Conservation (phyloP, 1,140 invertebrate species). For the Achatina immaculata region DNA sequence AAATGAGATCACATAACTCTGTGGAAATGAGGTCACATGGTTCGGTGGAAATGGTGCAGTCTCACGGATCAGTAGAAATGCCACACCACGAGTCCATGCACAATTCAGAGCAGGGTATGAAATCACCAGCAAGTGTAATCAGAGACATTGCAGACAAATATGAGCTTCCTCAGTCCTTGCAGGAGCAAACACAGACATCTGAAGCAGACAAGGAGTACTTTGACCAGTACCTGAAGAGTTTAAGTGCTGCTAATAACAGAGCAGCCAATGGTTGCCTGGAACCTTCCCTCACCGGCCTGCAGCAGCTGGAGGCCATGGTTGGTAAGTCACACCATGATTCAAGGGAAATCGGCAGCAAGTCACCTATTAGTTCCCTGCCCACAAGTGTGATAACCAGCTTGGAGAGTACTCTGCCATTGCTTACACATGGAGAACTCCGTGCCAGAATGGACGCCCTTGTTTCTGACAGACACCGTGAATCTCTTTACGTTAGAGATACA, state of each 20-base stretch:
- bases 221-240: slow-evolving; percentile 58
- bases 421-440: slow-evolving; percentile 30
- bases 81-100: slow-evolving; percentile 7
- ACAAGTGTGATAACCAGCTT: slow-evolving; percentile 46
- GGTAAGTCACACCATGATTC: slow-evolving; percentile 46
- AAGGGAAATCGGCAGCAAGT: slow-evolving; percentile 40
- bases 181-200: slow-evolving; percentile 41
- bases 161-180: slow-evolving; percentile 42
- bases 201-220: slow-evolving; percentile 64
- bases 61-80: slow-evolving; percentile 39
- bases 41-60: slow-evolving; percentile 35
- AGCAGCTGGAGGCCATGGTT: slow-evolving; percentile 45
- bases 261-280: slow-evolving; percentile 27
- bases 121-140: slow-evolving; percentile 32
- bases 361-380: slow-evolving; percentile 42
- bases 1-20: slow-evolving; percentile 8
- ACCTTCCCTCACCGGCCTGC: slow-evolving; percentile 38
- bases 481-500: slow-evolving; percentile 47
- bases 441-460: slow-evolving; percentile 54
- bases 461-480: slow-evolving; percentile 53
- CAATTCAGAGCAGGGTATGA: slow-evolving; percentile 34
- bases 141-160: slow-evolving; percentile 43
- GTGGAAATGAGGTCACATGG: neutral
- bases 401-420: slow-evolving; percentile 38
- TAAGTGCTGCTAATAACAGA: slow-evolving; percentile 39